A percentile compares a stretch with the other conserved stretches of the same genome.
Conservation (phyloP, 2,113 vertebrate genomes). For the Chinchilla lanigera region DNA sequence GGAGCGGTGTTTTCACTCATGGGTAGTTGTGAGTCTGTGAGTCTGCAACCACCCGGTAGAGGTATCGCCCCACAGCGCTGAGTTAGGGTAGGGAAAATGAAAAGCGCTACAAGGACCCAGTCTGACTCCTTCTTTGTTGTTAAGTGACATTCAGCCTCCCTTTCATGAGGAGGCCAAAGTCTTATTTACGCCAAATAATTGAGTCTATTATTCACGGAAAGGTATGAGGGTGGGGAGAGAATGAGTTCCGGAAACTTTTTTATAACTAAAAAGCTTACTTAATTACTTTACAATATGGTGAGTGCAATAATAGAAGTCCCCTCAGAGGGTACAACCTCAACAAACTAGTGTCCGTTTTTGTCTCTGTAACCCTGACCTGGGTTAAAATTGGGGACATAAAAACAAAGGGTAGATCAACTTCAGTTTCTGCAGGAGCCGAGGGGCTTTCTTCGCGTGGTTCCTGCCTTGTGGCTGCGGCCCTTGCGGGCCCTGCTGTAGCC, state of each 20-base stretch:
- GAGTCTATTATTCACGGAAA: slow-evolving; percentile 57
- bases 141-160: background rate
- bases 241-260: slow-evolving; percentile 63
- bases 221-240: slow-evolving; percentile 36
- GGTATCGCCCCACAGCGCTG: background rate
- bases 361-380: slow-evolving; percentile 10
- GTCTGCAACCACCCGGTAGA: background rate
- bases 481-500: background rate
- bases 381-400: background rate
- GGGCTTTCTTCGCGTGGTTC: background rate
- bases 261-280: slow-evolving; percentile 16
- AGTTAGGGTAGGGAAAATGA: background rate
- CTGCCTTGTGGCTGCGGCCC: background rate
- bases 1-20: background rate
- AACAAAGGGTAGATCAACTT: background rate
- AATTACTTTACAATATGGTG: slow-evolving; percentile 27
- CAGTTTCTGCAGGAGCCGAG: background rate
- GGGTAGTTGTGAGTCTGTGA: background rate
- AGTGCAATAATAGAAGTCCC: background rate
- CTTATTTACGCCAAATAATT: slow-evolving; percentile 54
- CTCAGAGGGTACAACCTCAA: background rate
- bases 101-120: accelerated
- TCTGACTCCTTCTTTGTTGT: background rate
- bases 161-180: background rate
- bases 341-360: background rate